Percentiles rank a stretch among this genome's conserved stretches.
phyloP scores from a whole-genome alignment of 2,113 vertebrate genomes.

The Tragelaphus strepsiceros region DNA sequence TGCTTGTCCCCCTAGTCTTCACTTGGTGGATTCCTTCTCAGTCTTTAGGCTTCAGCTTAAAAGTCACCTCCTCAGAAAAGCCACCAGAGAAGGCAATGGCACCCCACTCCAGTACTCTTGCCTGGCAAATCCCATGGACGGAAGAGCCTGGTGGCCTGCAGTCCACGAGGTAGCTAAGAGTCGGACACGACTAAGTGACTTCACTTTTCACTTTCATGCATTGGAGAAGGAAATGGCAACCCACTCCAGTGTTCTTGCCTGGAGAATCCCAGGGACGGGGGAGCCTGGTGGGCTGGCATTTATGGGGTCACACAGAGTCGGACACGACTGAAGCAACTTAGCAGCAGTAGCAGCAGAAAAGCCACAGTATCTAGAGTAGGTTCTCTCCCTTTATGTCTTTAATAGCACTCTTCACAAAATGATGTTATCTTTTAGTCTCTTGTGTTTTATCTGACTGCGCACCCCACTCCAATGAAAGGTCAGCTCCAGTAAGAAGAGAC shows the following conservation, averaged over 20 bases:
- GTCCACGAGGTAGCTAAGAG: too few species aligned
- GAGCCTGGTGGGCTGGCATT: too few species aligned
- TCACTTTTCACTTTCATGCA: too few species aligned
- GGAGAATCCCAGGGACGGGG: too few species aligned
- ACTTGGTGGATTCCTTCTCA: neutral
- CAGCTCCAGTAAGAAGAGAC: neutral
- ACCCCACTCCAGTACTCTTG: too few species aligned
- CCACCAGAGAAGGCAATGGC: neutral
- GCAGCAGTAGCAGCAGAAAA: neutral
- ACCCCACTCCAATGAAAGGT: neutral
- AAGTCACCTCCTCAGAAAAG: neutral
- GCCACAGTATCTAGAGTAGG: neutral
- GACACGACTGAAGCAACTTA: too few species aligned
- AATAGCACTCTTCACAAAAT: neutral
- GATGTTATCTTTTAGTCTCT: neutral
- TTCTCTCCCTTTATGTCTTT: neutral
- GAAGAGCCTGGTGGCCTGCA: too few species aligned
- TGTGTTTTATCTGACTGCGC: neutral
- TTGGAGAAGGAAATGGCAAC: too few species aligned
- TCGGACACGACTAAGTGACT: too few species aligned
- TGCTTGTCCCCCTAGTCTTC: neutral
- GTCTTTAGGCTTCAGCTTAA: neutral
- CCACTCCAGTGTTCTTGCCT: too few species aligned
- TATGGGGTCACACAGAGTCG: too few species aligned
- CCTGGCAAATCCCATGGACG: too few species aligned